Conservation (phyloP, 2,113 vertebrate genomes). For the Phrynocephalus versicolor region DNA sequence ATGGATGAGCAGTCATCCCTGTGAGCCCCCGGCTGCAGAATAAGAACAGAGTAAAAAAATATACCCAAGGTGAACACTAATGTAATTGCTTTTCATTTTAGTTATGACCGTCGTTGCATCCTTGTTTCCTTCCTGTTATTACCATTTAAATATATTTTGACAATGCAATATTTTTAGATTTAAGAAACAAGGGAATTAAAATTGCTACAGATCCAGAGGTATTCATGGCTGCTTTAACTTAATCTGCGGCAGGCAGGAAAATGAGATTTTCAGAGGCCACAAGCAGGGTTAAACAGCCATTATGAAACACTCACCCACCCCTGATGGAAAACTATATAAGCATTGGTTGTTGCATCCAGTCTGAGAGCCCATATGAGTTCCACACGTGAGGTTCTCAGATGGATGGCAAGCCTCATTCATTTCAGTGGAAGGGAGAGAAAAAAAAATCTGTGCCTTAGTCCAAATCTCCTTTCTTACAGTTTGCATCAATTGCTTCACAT, state of each 20-base stretch:
- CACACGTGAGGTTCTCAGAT: too few species aligned
- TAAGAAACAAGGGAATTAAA: not conserved
- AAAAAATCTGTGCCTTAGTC: too few species aligned
- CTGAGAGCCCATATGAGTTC: too few species aligned
- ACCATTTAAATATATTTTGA: slow-evolving; percentile 37
- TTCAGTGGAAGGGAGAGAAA: too few species aligned
- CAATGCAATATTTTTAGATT: not conserved
- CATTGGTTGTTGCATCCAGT: too few species aligned
- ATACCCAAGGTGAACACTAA: slow-evolving; percentile 22
- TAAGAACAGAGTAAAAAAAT: not conserved
- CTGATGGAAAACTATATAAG: too few species aligned
- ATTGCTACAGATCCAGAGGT: not conserved
- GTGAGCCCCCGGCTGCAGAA: not conserved
- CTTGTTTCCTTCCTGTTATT: slow-evolving; percentile 5
- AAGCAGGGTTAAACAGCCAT: not conserved
- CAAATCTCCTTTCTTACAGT: too few species aligned
- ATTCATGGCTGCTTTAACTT: not conserved
- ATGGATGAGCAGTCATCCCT: not conserved
- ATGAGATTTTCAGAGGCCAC: not conserved
- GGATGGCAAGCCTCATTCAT: too few species aligned
- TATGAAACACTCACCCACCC: not conserved
- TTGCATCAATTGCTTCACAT: too few species aligned
- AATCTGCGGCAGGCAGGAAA: not conserved
- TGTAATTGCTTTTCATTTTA: accelerated
- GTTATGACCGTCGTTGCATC: slow-evolving; percentile 4